Base-by-base conservation (phyloP, 2,113 vertebrate species). In the Tyto alba region DNA sequence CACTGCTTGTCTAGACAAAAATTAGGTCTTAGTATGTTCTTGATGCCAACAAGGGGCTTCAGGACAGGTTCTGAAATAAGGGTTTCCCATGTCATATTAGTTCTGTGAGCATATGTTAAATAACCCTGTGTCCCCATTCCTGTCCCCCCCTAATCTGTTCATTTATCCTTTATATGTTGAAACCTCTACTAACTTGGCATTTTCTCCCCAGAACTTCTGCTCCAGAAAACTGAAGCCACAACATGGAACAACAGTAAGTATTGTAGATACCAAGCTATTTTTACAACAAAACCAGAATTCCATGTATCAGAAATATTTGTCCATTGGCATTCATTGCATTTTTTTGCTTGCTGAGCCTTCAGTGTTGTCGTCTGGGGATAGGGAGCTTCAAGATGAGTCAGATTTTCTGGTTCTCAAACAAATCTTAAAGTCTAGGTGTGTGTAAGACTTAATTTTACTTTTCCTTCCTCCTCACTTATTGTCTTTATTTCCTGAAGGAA, bases 111-210 rank as follows among this genome's bases (percentile, higher is more conserved):
- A 40, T 53, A 69, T 4, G 10, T 48, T 73, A 52, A 85, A 78
- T 22, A 91, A 59, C 9, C 10, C 25, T 38, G 8, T 7, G 27
- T 10, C 19, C 18, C 12, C 9, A 18, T 40, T 43, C 63, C 55
- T 64, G 60, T 43, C 2, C 3, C 2, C 15, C 2, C 6, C 3
- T n/a, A 3, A 7, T 50, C 11, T 41, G 5, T 43, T 72, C 2
- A 5, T 76, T 43, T 64, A 12, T 68, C 23, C 13, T 78, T 81
- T 78, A 8, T 30, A 34, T 7, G 16, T 13, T 67, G 16, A 85
- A 64, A 73, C 14, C 72, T 78, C 36, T 23, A 50, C 63, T 57
- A 7, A 13, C 7, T 25, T 75, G 71, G 27, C 13, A 64, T 92
- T 85, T 85, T 68, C 41, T 88, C 11, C 30, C 27, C 29, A 53